Percentiles rank a stretch among this genome's conserved stretches.
Conservation (phyloP, 2,888 invertebrate genomes). For the Oxycera nigricornis region DNA sequence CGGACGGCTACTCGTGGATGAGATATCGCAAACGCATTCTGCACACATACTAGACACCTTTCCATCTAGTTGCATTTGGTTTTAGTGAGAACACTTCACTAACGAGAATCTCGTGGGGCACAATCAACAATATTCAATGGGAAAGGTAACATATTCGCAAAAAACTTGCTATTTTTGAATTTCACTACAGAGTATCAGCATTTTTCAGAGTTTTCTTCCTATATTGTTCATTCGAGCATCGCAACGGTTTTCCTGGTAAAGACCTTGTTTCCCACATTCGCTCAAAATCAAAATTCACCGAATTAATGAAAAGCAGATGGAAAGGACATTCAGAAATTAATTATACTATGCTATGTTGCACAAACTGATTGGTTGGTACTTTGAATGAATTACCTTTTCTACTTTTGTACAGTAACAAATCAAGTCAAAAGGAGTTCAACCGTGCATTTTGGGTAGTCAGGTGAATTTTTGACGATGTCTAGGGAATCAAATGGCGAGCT, state of each 20-base stretch:
- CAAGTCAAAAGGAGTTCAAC: too few species aligned
- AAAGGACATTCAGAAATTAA: neutral
- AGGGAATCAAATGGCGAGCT: too few species aligned
- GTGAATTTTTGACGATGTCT: too few species aligned
- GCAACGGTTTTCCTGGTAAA: too few species aligned
- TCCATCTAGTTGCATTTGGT: neutral
- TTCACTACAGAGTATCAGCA: neutral
- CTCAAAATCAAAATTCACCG: too few species aligned
- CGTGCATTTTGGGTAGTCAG: too few species aligned
- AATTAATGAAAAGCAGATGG: too few species aligned
- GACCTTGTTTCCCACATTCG: too few species aligned
- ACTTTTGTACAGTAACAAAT: too few species aligned
- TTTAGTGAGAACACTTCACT: slow-evolving; percentile 28
- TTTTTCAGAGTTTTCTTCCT: too few species aligned
- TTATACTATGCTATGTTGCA: neutral
- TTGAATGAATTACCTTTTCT: too few species aligned
- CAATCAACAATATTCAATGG: slow-evolving; percentile 12
- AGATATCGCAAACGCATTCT: neutral
- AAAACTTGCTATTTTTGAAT: neutral
- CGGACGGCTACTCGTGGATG: slow-evolving; percentile 1
- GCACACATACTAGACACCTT: neutral
- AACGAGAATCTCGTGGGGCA: neutral
- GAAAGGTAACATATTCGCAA: slow-evolving; percentile 2
- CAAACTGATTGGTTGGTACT: neutral
- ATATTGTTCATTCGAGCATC: too few species aligned